phyloP scores from a whole-genome alignment of 2,888 invertebrate species.

The Amiota communis region DNA sequence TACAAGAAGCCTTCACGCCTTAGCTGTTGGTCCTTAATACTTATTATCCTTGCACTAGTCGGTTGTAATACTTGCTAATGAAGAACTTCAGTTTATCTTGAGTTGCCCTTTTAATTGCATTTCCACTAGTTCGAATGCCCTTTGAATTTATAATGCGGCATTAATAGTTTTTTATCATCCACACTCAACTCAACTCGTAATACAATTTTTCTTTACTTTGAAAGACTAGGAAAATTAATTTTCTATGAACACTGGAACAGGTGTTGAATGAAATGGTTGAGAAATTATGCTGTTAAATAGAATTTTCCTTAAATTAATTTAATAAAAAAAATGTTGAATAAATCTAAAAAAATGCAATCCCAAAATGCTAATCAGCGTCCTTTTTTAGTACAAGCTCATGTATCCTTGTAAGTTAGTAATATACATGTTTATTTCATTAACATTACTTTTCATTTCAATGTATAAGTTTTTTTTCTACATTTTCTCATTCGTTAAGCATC shows the following conservation, averaged over 20 bases:
- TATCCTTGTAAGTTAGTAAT: slow-evolving; percentile 12
- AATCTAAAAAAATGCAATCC: slow-evolving; percentile 3
- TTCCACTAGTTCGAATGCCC: slow-evolving; percentile 63
- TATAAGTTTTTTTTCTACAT: slow-evolving; percentile 1
- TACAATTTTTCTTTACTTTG: too few relatives aligned
- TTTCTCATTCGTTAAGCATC: not conserved
- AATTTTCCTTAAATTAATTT: not conserved
- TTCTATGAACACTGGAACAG: not conserved
- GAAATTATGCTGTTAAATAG: too few relatives aligned
- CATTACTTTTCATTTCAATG: slow-evolving; percentile 40
- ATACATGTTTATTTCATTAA: slow-evolving; percentile 66
- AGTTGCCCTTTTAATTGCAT: slow-evolving; percentile 58
- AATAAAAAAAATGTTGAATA: slow-evolving; percentile 7
- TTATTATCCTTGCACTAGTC: slow-evolving; percentile 18
- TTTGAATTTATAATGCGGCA: slow-evolving; percentile 58
- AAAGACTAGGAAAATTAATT: not conserved
- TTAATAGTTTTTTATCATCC: slow-evolving; percentile 13
- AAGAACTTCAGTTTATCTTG: not conserved
- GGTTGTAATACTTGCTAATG: not conserved
- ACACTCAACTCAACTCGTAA: too few relatives aligned
- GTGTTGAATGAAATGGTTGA: slow-evolving; percentile 2
- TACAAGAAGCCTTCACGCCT: slow-evolving; percentile 3
- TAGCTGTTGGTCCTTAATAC: not conserved
- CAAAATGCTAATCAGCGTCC: slow-evolving; percentile 10
- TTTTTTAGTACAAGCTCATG: not conserved